Base-by-base conservation (phyloP, 2,113 vertebrate species). In the Oryzias celebensis region DNA sequence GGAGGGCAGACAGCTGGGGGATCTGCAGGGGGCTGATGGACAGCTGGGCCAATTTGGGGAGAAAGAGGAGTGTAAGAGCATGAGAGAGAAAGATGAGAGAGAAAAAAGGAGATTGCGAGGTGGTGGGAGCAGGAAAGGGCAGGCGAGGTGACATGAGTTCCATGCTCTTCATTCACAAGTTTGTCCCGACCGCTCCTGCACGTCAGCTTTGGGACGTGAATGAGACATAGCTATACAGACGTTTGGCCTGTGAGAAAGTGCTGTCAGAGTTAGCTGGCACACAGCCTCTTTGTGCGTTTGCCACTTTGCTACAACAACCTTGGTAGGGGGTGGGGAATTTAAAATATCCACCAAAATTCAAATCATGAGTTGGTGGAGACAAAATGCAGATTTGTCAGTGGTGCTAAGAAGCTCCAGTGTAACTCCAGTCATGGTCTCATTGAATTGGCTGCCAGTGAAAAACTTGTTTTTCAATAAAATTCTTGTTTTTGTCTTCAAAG, bases 1-100 rank as follows among this genome's bases (percentile, higher is more conserved):
- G 83, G 83, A 83, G 86, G 82, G 86, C 82, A 87, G 88, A 86
- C 88, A 90, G 90, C 86, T 90, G 88, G 84, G 84, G 84, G 75
- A 84, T 64, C 83, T 55, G 78, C 65, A n/a, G 87, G 87, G 90
- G 87, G 84, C 88, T 91, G 88, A 90, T 36, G 81, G 91, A 91
- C 91, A 93, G 91, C 91, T 93, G 92, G 89, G 90, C 86, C 83
- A 82, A 87, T 85, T 85, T 83, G 60, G 53, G 58, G 18, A 56
- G 36, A 62, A 60, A 63, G 68, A 68, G 68, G 72, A 67, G 69
- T 68, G 83, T 58, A 70, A 84, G 85, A 71, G 71, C 28, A 71
- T 65, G 70, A 81, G 67, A 68, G 73, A 69, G 75, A 67, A 65
- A 65, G 59, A 77, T 2, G 62, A 68, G 63, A 78, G 62, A 70